A percentile compares a stretch with the other conserved stretches of the same genome.
These are phyloP conservation scores for Daphoenositta chrysoptera DNA, from an alignment of 2,113 vertebrate genomes.

Conservation along the genomic window DNA sequence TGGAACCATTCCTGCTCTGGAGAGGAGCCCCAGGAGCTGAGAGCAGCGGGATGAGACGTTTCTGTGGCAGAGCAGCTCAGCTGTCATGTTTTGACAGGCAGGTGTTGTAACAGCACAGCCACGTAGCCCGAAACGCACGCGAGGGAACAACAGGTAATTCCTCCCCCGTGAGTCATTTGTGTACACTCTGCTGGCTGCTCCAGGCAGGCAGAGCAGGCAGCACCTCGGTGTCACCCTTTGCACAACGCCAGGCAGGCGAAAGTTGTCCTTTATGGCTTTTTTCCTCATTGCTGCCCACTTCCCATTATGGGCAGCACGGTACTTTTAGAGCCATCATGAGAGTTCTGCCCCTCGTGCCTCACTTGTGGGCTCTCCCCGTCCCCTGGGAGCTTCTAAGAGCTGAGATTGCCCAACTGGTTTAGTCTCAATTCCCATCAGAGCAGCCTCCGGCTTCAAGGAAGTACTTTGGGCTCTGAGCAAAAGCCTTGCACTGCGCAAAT, in stretches of 20 bases:
- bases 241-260: not conserved
- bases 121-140: not conserved
- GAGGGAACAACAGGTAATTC: constrained; percentile 48
- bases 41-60: not conserved
- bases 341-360: not conserved
- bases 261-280: not conserved
- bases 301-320: not conserved
- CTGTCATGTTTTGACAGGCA: constrained; percentile 49
- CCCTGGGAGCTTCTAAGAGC: not conserved
- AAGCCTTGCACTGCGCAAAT: not conserved
- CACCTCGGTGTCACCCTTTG: not conserved
- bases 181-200: not conserved
- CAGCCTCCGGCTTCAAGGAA: not conserved
- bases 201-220: not conserved
- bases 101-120: constrained; percentile 31
- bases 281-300: not conserved
- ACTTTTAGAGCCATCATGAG: not conserved
- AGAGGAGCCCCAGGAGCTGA: not conserved
- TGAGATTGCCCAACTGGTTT: not conserved
- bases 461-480: not conserved
- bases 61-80: not conserved
- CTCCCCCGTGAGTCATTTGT: constrained; percentile 32
- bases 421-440: not conserved
- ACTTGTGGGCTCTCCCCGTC: not conserved
- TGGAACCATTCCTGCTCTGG: not conserved